A percentile compares a stretch with the other conserved stretches of the same genome.
Evolutionary conservation across 2,113 vertebrate genomes (phyloP).

Genomic region (Grantiella picta): DNA sequence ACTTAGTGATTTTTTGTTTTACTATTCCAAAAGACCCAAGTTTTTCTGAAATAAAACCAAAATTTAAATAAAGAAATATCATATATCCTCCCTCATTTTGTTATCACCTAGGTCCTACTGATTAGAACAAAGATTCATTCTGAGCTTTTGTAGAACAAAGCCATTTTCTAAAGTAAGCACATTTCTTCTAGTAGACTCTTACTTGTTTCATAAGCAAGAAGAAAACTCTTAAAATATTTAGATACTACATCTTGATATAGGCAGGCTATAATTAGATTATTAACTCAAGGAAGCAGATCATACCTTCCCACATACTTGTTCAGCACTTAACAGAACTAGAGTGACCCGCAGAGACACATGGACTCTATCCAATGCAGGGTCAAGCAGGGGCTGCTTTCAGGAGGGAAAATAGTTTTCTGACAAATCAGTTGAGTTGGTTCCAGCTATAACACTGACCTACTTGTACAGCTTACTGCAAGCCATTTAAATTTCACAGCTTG

Average conservation of each 20-base stretch:
- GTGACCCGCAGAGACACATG: not conserved
- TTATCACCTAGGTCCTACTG: not conserved
- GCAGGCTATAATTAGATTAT: not conserved
- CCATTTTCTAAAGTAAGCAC: not conserved
- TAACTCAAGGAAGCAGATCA: not conserved
- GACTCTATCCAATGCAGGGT: not conserved
- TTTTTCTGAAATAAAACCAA: not conserved
- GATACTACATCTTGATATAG: not conserved
- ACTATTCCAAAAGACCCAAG: not conserved
- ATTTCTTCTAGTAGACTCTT: not conserved
- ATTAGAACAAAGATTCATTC: not conserved
- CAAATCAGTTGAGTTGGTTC: not conserved
- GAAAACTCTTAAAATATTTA: not conserved
- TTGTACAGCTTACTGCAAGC: not conserved
- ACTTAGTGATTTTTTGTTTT: not conserved
- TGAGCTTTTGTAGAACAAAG: not conserved
- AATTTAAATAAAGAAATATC: not conserved
- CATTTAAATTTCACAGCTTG: not conserved
- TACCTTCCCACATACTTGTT: not conserved
- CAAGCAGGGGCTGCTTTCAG: not conserved
- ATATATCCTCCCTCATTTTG: not conserved
- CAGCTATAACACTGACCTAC: slow-evolving; percentile 36
- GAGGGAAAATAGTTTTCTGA: not conserved
- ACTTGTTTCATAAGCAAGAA: not conserved
- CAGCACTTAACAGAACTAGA: not conserved